Conservation (phyloP, 2,797 vertebrate species). For the Pangasius macronema region DNA sequence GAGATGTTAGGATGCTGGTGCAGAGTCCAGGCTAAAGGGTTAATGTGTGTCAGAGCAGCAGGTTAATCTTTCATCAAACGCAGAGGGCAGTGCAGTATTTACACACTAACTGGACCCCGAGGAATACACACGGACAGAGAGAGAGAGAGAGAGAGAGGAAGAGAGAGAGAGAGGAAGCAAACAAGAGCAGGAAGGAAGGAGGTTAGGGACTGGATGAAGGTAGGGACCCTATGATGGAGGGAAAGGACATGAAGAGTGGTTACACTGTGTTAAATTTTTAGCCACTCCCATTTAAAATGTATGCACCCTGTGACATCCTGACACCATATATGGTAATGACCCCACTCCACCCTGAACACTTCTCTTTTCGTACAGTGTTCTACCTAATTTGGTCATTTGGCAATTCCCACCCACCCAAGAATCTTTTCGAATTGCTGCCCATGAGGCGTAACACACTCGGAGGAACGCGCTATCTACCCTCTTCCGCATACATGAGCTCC, state of each 20-base stretch:
- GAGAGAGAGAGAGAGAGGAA: neutral
- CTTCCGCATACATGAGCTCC: neutral
- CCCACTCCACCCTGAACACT: neutral
- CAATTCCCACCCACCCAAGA: neutral
- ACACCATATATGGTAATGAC: neutral
- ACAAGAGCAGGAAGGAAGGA: conserved; percentile 26
- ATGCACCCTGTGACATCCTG: neutral
- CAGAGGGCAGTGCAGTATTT: conserved; percentile 64
- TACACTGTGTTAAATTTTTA: conserved; percentile 31
- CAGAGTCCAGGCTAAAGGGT: conserved; percentile 64
- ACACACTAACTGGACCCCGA: conserved; percentile 55
- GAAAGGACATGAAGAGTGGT: neutral
- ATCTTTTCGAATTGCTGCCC: neutral
- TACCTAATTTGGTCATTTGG: neutral
- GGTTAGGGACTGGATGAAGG: neutral
- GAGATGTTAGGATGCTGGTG: conserved; percentile 4
- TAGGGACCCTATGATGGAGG: conserved; percentile 9
- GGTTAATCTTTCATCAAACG: conserved; percentile 73
- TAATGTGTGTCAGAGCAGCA: conserved; percentile 68
- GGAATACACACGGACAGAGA: conserved; percentile 22
- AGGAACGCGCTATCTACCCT: neutral
- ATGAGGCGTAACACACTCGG: neutral
- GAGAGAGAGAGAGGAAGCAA: conserved; percentile 23
- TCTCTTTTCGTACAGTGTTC: neutral
- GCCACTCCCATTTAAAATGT: conserved; percentile 12